Percentiles rank a stretch among this genome's conserved stretches.
Conservation (phyloP, 2,888 invertebrate genomes). For the Trissoscelio sp. region DNA sequence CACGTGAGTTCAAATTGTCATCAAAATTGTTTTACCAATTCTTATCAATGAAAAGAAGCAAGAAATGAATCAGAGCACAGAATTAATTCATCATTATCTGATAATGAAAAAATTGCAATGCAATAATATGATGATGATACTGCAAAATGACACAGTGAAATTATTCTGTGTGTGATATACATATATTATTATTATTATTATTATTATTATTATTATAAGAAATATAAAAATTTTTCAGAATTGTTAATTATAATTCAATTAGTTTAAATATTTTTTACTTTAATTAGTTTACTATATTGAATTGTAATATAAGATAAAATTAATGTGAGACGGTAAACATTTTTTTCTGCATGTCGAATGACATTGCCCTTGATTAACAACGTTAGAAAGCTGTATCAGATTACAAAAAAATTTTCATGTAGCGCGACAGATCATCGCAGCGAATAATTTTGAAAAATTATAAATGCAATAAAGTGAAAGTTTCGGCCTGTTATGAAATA, state of each 20-base stretch:
- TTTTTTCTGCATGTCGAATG: constrained; percentile 19
- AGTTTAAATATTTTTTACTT: background rate
- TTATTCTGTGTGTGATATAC: no score
- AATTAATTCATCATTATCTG: background rate
- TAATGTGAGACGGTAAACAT: background rate
- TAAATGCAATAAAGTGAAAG: constrained; percentile 61
- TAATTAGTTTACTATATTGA: background rate
- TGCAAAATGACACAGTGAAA: background rate
- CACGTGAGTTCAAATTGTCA: constrained; percentile 55
- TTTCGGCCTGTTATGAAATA: constrained; percentile 55
- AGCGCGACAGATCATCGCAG: constrained; percentile 28
- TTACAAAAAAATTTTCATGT: constrained; percentile 15
- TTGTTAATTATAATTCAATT: background rate
- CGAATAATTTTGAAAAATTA: constrained; percentile 47
- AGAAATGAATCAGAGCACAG: background rate
- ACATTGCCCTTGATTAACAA: constrained; percentile 24
- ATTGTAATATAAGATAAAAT: background rate
- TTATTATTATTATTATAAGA: no score
- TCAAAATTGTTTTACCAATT: constrained; percentile 47
- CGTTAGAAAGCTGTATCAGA: constrained; percentile 35
- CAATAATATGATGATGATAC: background rate
- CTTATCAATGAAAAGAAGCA: constrained; percentile 28
- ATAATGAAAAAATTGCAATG: background rate
- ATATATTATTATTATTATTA: no score
- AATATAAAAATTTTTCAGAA: no score